These are phyloP conservation scores for Mylabris phalerata DNA, from an alignment of 1,140 invertebrate species.

Conservation along the genomic window DNA sequence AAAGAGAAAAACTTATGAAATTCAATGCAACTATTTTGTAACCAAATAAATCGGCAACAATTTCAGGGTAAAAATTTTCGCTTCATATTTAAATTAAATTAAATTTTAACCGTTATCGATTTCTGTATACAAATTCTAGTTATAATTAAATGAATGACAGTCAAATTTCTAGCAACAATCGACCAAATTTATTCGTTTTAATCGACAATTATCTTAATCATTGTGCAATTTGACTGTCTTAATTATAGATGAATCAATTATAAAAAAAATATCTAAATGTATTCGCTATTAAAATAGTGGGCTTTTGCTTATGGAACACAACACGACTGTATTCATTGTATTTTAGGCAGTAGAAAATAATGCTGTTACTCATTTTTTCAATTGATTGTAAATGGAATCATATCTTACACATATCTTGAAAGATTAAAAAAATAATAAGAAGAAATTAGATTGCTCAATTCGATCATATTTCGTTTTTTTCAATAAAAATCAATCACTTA, in stretches of 20 bases:
- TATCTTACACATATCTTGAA: slow-evolving; percentile 21
- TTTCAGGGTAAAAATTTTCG: slow-evolving; percentile 28
- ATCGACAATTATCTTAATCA: not conserved
- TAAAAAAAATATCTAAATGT: slow-evolving; percentile 26
- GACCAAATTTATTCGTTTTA: not conserved
- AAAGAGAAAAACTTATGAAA: slow-evolving; percentile 14
- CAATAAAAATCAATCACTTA: slow-evolving; percentile 11
- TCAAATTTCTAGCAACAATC: no score
- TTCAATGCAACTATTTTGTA: slow-evolving; percentile 15
- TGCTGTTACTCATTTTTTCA: slow-evolving; percentile 27
- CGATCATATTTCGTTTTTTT: slow-evolving; percentile 10
- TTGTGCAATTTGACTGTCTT: not conserved
- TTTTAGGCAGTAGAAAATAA: slow-evolving; percentile 27
- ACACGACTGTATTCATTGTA: slow-evolving; percentile 33
- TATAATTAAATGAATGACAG: no score
- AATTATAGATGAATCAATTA: slow-evolving; percentile 14
- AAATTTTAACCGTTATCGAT: slow-evolving; percentile 8
- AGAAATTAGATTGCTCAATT: slow-evolving; percentile 25
- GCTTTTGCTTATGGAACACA: slow-evolving; percentile 33
- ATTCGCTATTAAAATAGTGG: slow-evolving; percentile 27
- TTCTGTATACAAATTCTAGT: slow-evolving; percentile 8
- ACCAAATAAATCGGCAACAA: slow-evolving; percentile 20
- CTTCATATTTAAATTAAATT: slow-evolving; percentile 16
- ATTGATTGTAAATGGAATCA: slow-evolving; percentile 1
- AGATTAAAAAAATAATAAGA: not conserved